Conservation (phyloP, 2,113 vertebrate species). For the Oriolus oriolus region DNA sequence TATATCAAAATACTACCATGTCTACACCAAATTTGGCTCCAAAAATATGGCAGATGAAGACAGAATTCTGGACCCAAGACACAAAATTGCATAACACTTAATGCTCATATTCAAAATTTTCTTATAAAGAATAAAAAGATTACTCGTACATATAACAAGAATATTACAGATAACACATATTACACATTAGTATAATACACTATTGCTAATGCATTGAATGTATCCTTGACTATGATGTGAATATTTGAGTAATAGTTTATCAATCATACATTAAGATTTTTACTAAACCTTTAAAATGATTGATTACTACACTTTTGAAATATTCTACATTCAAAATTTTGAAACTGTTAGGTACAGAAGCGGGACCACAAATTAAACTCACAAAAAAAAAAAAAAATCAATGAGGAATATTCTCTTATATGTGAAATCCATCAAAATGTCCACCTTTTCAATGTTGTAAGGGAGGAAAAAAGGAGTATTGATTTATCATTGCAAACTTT, state of each 20-base stretch:
- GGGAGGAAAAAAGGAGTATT: background rate
- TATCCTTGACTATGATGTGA: background rate
- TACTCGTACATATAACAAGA: accelerated
- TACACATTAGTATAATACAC: background rate
- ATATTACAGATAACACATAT: background rate
- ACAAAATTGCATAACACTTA: background rate
- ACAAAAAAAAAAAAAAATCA: background rate
- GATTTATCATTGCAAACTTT: background rate
- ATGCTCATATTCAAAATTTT: background rate
- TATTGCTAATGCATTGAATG: background rate
- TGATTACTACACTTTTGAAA: background rate
- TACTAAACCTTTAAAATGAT: background rate
- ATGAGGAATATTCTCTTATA: background rate
- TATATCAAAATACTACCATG: background rate
- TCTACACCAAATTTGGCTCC: background rate
- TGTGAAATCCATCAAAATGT: background rate
- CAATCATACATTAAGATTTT: background rate
- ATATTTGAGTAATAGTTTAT: background rate
- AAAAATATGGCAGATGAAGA: background rate
- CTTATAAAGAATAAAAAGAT: background rate
- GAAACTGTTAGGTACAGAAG: background rate
- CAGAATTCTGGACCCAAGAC: background rate
- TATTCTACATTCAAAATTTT: background rate
- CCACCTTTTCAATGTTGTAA: background rate
- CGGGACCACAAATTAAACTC: background rate